Percentiles rank a stretch among this genome's conserved stretches.
phyloP scores from a whole-genome alignment of 1,140 invertebrate genomes.

The Pectinophora gossypiella region DNA sequence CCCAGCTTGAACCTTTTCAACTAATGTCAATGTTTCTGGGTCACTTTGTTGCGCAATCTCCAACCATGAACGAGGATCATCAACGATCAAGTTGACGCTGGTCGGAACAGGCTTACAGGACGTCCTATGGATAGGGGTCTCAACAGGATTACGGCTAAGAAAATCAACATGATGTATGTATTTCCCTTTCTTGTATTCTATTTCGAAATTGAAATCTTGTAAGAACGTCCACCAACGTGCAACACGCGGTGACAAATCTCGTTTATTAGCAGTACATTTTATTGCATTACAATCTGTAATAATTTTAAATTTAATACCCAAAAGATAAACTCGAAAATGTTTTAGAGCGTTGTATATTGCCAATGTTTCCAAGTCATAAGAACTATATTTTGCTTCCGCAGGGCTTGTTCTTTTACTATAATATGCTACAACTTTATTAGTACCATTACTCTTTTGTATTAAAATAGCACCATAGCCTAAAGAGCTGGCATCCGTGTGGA shows the following conservation, averaged over 20 bases:
- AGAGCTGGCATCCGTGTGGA: too few species aligned
- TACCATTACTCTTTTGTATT: constrained; percentile 38
- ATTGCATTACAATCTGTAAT: constrained; percentile 24
- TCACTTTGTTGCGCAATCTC: background rate
- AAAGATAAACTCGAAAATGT: constrained; percentile 16
- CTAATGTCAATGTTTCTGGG: constrained; percentile 9
- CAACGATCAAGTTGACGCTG: background rate
- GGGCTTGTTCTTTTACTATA: constrained; percentile 51
- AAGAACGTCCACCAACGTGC: constrained; percentile 36
- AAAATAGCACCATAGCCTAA: too few species aligned
- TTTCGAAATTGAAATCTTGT: constrained; percentile 37
- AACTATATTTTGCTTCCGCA: constrained; percentile 41
- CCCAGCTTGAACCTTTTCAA: background rate
- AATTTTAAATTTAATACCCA: constrained; percentile 8
- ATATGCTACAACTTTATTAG: constrained; percentile 61
- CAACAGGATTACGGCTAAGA: constrained; percentile 37
- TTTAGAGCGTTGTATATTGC: constrained; percentile 17
- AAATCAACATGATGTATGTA: constrained; percentile 31
- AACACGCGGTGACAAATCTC: constrained; percentile 27
- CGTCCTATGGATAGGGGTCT: too few species aligned
- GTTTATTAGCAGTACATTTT: too few species aligned
- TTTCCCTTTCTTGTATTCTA: constrained; percentile 39
- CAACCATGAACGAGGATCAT: background rate
- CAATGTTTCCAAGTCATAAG: constrained; percentile 46
- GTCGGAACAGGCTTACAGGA: background rate